Evolutionary conservation across 2,888 invertebrate species (phyloP), one percentile per base, ranked within the genome.

Genomic region (Dinocampus coccinellae): DNA sequence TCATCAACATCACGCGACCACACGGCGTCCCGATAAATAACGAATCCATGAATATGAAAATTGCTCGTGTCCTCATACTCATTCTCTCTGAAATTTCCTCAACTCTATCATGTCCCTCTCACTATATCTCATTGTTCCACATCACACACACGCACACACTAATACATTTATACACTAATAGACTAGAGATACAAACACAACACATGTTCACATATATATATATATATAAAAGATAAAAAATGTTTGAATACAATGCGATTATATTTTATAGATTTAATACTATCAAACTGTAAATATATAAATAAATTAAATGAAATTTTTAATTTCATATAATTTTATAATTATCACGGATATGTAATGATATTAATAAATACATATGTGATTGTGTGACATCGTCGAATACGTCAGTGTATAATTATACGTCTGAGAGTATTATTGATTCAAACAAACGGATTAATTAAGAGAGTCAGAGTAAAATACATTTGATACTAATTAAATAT

Each of bases 1-100:
- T 71, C 71, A 74, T 74, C 72, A 70, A 69, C 75, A 71, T 70
- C 39, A 65, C 57, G 70, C 72, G 68, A 39, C 55, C 74, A 57
- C 73, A 73, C 64, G n/a, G 26, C 72, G 68, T 72, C 73, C 78
- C 79, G 78, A 83, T 83, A 81, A 83, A 82, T 82, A 82, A 83
- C 82, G 82, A 83, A 83, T 81, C 81, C 79, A 83, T 83, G 83
- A 83, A 83, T 82, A 83, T 81, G 82, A 82, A 81, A 82, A 81
- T 82, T 82, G 82, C 77, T 66, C 36, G 39, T 16, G 9, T 26
- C 57, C n/a, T 9, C 33, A 33, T 1, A 47, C 16, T 16, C 7
- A 7, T 47, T n/a, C 47, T 47, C 47, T 20, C 16, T 6, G 6
- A 16, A 16, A 16, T 16, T 7, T 6, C 20, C 1, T 16, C 13